These are phyloP conservation scores for Mizuhopecten yessoensis DNA, from an alignment of 1,140 invertebrate genomes.

Conservation along the genomic window DNA sequence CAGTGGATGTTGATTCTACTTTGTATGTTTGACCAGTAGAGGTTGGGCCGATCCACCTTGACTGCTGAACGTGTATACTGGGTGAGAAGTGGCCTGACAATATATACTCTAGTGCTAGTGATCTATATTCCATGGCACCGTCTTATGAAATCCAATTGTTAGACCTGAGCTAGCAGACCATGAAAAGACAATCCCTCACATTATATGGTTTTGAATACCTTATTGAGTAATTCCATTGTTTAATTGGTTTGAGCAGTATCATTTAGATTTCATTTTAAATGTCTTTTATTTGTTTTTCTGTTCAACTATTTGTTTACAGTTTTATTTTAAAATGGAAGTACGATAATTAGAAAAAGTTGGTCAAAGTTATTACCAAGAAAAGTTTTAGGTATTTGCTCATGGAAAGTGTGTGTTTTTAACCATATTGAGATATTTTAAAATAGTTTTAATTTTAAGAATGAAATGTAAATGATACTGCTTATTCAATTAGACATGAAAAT, in stretches of 20 bases:
- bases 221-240: background rate
- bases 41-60: background rate
- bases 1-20: background rate
- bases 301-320: background rate
- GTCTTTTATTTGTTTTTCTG: background rate
- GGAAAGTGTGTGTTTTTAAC: background rate
- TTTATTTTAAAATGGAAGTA: background rate
- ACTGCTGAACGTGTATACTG: constrained; percentile 17
- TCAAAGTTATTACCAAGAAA: background rate
- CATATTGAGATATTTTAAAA: background rate
- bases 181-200: background rate
- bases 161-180: background rate
- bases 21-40: background rate
- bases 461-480: background rate
- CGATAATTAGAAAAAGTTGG: background rate
- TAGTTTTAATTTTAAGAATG: background rate
- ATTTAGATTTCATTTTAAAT: background rate
- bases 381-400: background rate
- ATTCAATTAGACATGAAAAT: background rate
- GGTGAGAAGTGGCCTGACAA: background rate
- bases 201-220: background rate
- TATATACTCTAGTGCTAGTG: constrained; percentile 2
- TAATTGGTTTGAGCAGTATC: constrained; percentile 23
- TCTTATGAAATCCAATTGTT: background rate
- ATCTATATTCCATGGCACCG: background rate